Evolutionary conservation across 2,113 vertebrate genomes (phyloP).

Genomic region (Cinclus cinclus): DNA sequence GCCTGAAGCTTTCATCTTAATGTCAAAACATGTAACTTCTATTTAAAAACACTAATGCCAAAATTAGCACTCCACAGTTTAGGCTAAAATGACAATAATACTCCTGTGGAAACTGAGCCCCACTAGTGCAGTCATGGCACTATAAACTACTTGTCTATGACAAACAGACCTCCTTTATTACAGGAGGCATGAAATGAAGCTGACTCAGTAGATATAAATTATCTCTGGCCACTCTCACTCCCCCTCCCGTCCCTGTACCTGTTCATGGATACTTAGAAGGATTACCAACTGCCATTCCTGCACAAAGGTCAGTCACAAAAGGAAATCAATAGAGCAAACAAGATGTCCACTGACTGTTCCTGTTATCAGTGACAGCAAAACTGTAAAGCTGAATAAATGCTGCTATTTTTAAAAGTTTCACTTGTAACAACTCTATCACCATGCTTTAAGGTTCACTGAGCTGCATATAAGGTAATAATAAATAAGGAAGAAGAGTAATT

Average conservation of each 20-base stretch:
- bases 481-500: constrained; percentile 60
- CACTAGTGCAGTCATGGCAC: neutral
- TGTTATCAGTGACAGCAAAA: constrained; percentile 7
- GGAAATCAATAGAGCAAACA: constrained; percentile 63
- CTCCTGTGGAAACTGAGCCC: neutral
- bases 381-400: constrained; percentile 28
- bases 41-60: neutral
- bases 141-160: constrained; percentile 1
- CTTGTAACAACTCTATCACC: constrained; percentile 26
- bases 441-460: constrained; percentile 24
- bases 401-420: constrained; percentile 12
- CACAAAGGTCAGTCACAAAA: constrained; percentile 53
- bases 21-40: neutral
- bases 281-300: constrained; percentile 52
- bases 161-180: constrained; percentile 19
- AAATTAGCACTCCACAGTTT: neutral
- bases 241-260: constrained; percentile 40
- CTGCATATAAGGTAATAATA: constrained; percentile 34
- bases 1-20: constrained; percentile 30
- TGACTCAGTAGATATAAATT: constrained; percentile 46
- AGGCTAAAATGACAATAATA: neutral
- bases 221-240: neutral
- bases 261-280: constrained; percentile 24
- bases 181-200: constrained; percentile 16
- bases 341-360: constrained; percentile 45